These are phyloP conservation scores for Plemyria rubiginata DNA, from an alignment of 2,888 invertebrate species.

Conservation along the genomic window DNA sequence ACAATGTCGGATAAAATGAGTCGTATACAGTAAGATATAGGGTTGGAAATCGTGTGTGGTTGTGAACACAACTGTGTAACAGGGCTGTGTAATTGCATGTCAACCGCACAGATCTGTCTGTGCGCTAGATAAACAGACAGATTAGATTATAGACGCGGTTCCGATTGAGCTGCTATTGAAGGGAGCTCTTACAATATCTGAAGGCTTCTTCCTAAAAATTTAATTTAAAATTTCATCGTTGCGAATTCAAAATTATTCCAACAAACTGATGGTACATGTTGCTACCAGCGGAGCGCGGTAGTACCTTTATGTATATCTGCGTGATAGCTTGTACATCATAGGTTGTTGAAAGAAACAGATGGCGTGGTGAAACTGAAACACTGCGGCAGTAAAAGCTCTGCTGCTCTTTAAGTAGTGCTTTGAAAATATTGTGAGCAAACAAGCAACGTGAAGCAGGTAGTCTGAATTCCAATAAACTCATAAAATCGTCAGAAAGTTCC, in stretches of 20 bases:
- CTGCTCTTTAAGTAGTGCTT: not conserved
- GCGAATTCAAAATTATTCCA: no score
- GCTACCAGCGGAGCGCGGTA: no score
- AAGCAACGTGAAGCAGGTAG: constrained; percentile 9
- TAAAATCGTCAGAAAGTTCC: constrained; percentile 27
- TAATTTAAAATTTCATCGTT: no score
- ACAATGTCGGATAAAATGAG: not conserved
- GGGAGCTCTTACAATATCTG: not conserved
- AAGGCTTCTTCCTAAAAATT: not conserved
- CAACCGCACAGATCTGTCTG: constrained; percentile 54
- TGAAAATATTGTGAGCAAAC: constrained; percentile 5
- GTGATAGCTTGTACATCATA: no score
- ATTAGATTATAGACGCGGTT: constrained; percentile 42
- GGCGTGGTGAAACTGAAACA: no score
- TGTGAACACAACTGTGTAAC: constrained; percentile 35
- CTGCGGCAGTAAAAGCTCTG: no score
- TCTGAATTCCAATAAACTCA: constrained; percentile 15
- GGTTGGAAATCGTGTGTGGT: constrained; percentile 5
- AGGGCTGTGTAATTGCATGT: constrained; percentile 56
- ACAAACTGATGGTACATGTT: no score
- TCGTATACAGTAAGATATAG: not conserved
- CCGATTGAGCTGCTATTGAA: constrained; percentile 28
- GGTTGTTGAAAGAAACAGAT: no score
- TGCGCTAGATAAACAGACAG: constrained; percentile 43
- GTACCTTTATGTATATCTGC: no score